Base-by-base conservation (phyloP, 2,888 invertebrate species). In the Orthonychiurus folsomi region DNA sequence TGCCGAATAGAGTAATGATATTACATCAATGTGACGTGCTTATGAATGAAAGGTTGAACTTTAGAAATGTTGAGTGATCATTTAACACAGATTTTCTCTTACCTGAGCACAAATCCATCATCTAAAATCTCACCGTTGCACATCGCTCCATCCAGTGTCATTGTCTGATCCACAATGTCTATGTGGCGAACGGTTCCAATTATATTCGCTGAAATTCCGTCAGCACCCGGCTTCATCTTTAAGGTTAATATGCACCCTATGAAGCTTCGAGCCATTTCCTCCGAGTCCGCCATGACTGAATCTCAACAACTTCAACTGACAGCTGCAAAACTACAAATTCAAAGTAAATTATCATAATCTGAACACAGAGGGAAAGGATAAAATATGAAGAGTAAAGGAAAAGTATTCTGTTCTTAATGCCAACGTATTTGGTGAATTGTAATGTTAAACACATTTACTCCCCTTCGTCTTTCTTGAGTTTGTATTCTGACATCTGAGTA, bases 211-310 rank as follows among this genome's bases (percentile, higher is more conserved):
- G 65, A 64, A 20, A 57, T 55, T 9, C 69, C 69, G 57, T 55
- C 59, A 1, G 24, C 57, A 12, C 65, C 64, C 1, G 68, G 63
- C 26, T 68, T 66, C 1, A 64, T 68, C 24, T 63, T 66, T 18
- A 72, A 60, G 5, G 66, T 66, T 26, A 72, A 60, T 52, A 72
- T 70, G 26, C 69, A 72, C 3, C 71, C 71, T 37, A 70, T 63
- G 57, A 72, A 72, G 26, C 70, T 69, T 21, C 67, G 65, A 52
- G 20, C 20, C 24, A 21, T 20, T 52, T 52, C 52, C 20, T 5
- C 5, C 37, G 15, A 9, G 37, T 37, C 37, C 9, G 5, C 37
- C 37, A 37, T 37, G n/a, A n/a, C n/a, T n/a, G n/a, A n/a, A n/a
- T n/a, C n/a, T n/a, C n/a, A n/a, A n/a, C n/a, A n/a, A n/a, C n/a